These are phyloP conservation scores for Phenganax stokvisi DNA, from an alignment of 92 coral and sea anemone genomes.

Conservation along the genomic window DNA sequence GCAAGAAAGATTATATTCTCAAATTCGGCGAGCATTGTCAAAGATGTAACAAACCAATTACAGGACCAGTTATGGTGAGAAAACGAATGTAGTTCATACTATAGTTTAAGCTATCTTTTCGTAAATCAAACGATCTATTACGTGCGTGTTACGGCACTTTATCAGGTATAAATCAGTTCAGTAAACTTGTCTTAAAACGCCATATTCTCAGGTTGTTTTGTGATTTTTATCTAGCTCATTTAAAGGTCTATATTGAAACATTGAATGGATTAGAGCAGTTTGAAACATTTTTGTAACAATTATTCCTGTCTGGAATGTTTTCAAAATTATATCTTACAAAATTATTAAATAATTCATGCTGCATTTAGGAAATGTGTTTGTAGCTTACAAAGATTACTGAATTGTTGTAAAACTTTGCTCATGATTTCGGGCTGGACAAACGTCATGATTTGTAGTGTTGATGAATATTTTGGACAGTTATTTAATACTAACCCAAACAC, in stretches of 20 bases:
- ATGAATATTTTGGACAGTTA: background rate
- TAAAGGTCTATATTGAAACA: background rate
- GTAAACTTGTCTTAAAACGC: background rate
- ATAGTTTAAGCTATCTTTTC: background rate
- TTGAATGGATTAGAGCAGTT: background rate
- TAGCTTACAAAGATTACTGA: background rate
- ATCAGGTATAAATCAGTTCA: background rate
- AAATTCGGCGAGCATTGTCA: slow-evolving; percentile 68
- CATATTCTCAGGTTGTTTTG: background rate
- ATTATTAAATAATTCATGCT: too few species aligned
- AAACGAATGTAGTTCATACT: background rate
- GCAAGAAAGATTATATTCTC: slow-evolving; percentile 71
- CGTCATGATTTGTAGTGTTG: background rate
- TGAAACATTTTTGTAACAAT: background rate
- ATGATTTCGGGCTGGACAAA: background rate
- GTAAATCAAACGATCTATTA: background rate
- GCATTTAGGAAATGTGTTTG: too few species aligned
- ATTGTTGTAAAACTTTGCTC: background rate
- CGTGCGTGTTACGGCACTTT: background rate
- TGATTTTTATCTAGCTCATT: background rate
- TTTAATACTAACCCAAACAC: background rate
- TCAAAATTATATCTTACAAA: too few species aligned
- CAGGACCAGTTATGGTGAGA: slow-evolving; percentile 84
- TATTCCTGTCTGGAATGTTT: background rate
- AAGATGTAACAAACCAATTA: slow-evolving; percentile 65